Base-by-base conservation (phyloP, 2,113 vertebrate species). In the Eclectus roratus region DNA sequence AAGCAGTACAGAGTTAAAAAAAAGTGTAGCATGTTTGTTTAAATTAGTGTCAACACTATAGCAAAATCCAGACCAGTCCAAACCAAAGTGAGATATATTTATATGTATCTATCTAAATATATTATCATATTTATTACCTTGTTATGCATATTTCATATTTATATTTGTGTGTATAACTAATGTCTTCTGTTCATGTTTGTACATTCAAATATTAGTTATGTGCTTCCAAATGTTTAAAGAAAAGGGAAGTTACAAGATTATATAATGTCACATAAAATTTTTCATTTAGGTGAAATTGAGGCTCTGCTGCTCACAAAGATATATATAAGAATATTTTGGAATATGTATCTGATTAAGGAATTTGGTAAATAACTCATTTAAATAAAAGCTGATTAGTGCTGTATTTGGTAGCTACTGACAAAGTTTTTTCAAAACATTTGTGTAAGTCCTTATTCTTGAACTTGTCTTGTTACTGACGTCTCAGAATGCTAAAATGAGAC, bases 401-500 rank as follows among this genome's bases (percentile, higher is more conserved):
- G 16, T 83, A 55, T 83, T 73, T 83, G 41, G 72, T 91, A 88
- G 55, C 49, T 80, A 58, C 8, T 52, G 43, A 43, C 39, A 43
- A 2, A 58, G 15, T 65, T 61, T 72, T 85, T 58, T 53, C 15
- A 27, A 66, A 93, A 63, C 11, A 55, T 84, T 92, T 94, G n/a
- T 94, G 85, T 70, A 78, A 90, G 50, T 78, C 17, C 88, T 12
- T 92, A 11, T 88, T 90, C 25, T 80, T 83, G 53, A 85, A 70
- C 55, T 77, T 89, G 20, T 33, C 35, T 39, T 77, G 13, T 92
- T 80, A 73, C 58, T 92, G 64, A 63, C 60, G 58, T 85, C 68
- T 93, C 80, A 66, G 43, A 83, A 84, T 71, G 49, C 55, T 94
- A n/a, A 93, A 92, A 93, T n/a, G 46, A 85, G 71, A 49, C 37